Conservation (phyloP, 2,113 vertebrate species). For the Meleagris gallopavo region DNA sequence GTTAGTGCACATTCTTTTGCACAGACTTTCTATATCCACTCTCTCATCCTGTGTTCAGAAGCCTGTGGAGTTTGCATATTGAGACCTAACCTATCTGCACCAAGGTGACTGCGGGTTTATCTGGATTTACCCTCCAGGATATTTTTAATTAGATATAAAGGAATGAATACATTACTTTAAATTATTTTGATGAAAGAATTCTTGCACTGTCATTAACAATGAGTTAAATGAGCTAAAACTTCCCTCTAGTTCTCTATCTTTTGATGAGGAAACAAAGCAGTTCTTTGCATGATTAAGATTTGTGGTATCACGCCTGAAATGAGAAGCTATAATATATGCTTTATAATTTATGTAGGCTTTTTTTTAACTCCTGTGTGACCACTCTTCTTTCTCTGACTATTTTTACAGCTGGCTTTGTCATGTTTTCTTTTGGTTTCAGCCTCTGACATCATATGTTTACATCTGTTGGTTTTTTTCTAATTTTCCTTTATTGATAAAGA, state of each 20-base stretch:
- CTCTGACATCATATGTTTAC: background rate
- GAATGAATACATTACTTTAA: constrained; percentile 55
- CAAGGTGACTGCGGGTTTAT: constrained; percentile 50
- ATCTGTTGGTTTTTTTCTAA: background rate
- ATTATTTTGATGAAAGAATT: constrained; percentile 52
- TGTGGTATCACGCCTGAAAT: constrained; percentile 56
- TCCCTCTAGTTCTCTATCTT: constrained; percentile 52
- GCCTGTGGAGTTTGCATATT: background rate
- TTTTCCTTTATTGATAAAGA: constrained; percentile 4
- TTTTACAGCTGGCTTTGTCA: constrained; percentile 68
- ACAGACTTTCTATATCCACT: background rate
- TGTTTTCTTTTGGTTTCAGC: constrained; percentile 60
- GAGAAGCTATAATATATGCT: constrained; percentile 12
- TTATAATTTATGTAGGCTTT: constrained; percentile 17
- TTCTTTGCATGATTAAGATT: constrained; percentile 71
- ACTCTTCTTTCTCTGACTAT: background rate
- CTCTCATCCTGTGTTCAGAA: background rate
- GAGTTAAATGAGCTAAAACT: constrained; percentile 57
- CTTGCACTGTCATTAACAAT: constrained; percentile 43
- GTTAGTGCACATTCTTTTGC: background rate
- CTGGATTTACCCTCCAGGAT: background rate
- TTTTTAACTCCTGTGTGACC: constrained; percentile 51
- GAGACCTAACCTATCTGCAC: background rate
- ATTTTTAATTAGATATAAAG: constrained; percentile 56
- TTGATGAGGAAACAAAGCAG: constrained; percentile 66